These are phyloP conservation scores for Drosophila macrospina DNA, from an alignment of 2,888 invertebrate species.

Conservation along the genomic window DNA sequence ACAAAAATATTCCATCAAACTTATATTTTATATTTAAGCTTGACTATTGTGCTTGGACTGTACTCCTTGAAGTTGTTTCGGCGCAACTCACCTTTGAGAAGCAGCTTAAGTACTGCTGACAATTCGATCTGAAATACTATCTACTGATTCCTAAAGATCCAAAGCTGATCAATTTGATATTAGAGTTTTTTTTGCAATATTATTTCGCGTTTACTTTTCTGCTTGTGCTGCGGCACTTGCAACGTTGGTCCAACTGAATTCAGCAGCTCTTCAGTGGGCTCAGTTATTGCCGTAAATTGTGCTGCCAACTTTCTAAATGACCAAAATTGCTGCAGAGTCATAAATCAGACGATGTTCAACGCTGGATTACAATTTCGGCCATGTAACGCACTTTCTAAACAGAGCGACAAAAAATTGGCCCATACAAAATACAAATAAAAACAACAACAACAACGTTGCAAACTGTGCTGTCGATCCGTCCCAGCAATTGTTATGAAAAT, in stretches of 20 bases:
- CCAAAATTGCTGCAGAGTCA: slow-evolving; percentile 43
- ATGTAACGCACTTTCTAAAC: slow-evolving; percentile 79
- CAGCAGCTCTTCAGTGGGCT: slow-evolving; percentile 13
- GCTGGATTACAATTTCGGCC: slow-evolving; percentile 54
- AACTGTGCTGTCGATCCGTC: slow-evolving; percentile 38
- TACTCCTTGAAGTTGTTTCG: neutral
- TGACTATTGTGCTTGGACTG: too few relatives aligned
- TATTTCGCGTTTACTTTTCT: neutral
- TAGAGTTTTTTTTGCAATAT: neutral
- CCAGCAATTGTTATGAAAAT: slow-evolving; percentile 59
- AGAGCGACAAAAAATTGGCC: slow-evolving; percentile 35
- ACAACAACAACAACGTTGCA: neutral
- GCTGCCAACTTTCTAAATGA: slow-evolving; percentile 52
- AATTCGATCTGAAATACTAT: neutral
- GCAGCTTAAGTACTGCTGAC: too few relatives aligned
- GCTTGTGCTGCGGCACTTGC: slow-evolving; percentile 14
- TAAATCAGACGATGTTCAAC: slow-evolving; percentile 60
- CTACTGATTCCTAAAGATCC: neutral
- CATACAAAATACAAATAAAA: slow-evolving; percentile 23
- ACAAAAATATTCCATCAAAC: neutral
- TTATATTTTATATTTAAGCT: too few relatives aligned
- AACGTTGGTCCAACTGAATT: slow-evolving; percentile 22
- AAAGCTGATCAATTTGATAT: neutral
- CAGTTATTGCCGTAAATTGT: slow-evolving; percentile 35
- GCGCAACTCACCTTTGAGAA: neutral